Percentiles rank a stretch among this genome's conserved stretches.
Conservation (phyloP, 2,797 vertebrate genomes). For the Psittacula echo region DNA sequence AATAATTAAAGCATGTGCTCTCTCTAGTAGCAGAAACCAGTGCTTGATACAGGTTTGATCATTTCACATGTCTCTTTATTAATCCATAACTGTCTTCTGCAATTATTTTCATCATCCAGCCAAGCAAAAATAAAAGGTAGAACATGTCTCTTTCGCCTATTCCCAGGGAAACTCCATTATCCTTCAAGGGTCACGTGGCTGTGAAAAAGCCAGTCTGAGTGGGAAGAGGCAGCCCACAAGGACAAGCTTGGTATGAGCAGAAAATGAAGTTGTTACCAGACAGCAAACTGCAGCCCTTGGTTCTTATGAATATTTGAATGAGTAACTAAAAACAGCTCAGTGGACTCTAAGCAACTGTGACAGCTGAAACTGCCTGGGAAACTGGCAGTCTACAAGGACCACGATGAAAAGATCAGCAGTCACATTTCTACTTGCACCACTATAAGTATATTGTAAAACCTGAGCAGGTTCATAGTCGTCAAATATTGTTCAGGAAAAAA, state of each 20-base stretch:
- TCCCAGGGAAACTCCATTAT: slow-evolving; percentile 80
- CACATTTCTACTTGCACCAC: neutral
- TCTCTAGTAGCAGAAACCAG: slow-evolving; percentile 64
- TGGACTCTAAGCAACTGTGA: slow-evolving; percentile 88
- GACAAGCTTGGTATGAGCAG: slow-evolving; percentile 72
- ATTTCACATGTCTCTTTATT: slow-evolving; percentile 79
- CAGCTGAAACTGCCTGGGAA: slow-evolving; percentile 86
- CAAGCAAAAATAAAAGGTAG: slow-evolving; percentile 83
- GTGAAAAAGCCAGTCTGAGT: slow-evolving; percentile 48
- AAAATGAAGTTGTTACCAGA: slow-evolving; percentile 85
- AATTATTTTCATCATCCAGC: slow-evolving; percentile 80
- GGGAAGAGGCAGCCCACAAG: slow-evolving; percentile 65
- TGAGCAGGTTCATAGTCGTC: neutral
- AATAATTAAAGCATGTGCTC: slow-evolving; percentile 87
- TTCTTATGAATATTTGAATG: slow-evolving; percentile 94
- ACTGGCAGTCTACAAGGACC: slow-evolving; percentile 70
- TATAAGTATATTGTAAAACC: neutral
- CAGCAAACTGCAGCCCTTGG: slow-evolving; percentile 79
- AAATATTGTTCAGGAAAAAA: slow-evolving; percentile 15
- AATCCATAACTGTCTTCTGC: slow-evolving; percentile 84
- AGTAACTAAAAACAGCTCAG: slow-evolving; percentile 87
- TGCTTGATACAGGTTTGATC: slow-evolving; percentile 81
- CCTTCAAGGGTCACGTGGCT: slow-evolving; percentile 74
- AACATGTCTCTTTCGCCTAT: slow-evolving; percentile 67
- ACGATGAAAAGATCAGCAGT: slow-evolving; percentile 65